Evolutionary conservation across 1,140 invertebrate species (phyloP).

Genomic region (Colletes gigas): DNA sequence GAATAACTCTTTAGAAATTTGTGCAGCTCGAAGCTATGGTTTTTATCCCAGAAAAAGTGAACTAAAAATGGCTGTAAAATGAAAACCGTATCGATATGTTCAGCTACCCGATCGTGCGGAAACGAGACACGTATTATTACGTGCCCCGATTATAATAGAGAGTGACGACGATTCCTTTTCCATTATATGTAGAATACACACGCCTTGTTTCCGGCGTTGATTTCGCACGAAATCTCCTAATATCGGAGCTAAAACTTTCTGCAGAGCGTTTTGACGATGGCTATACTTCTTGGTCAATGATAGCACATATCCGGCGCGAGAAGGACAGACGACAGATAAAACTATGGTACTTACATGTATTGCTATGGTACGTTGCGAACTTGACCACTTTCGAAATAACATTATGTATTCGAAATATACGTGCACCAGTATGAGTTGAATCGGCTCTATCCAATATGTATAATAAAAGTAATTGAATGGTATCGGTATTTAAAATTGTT

Average conservation of each 20-base stretch:
- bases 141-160: constrained; percentile 21
- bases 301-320: constrained; percentile 47
- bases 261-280: constrained; percentile 27
- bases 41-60: too few species aligned
- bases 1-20: background rate
- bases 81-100: constrained; percentile 9
- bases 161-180: constrained; percentile 7
- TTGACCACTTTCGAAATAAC: background rate
- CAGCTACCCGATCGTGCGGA: constrained; percentile 4
- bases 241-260: background rate
- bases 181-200: constrained; percentile 11
- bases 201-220: constrained; percentile 20
- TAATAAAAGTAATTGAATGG: too few species aligned
- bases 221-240: constrained; percentile 23
- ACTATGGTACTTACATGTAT: constrained; percentile 15
- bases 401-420: background rate
- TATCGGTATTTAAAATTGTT: too few species aligned
- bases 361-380: background rate
- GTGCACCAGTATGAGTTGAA: too few species aligned
- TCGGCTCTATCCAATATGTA: too few species aligned
- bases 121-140: constrained; percentile 34
- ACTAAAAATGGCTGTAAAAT: background rate
- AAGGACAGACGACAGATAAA: constrained; percentile 35
- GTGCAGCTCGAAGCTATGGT: background rate
- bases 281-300: constrained; percentile 37